These are phyloP conservation scores for Nomada fabriciana DNA, from an alignment of 2,888 invertebrate genomes.

Conservation along the genomic window DNA sequence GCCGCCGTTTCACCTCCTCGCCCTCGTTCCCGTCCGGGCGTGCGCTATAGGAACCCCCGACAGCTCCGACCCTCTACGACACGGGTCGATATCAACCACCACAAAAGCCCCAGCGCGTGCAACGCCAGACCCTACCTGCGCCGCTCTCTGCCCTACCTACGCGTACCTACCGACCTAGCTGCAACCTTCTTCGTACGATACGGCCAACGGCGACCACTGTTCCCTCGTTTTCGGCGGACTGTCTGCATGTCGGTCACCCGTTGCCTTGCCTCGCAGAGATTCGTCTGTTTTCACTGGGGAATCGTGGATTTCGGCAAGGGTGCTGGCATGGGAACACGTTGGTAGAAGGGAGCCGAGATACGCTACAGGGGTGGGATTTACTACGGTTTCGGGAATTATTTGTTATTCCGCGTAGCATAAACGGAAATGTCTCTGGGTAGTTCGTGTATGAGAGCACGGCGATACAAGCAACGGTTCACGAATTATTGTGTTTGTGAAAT, in stretches of 20 bases:
- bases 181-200: slow-evolving; percentile 30
- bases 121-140: slow-evolving; percentile 66
- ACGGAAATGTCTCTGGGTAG: too few species aligned
- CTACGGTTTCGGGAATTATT: too few species aligned
- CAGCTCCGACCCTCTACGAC: slow-evolving; percentile 79
- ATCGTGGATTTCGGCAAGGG: too few species aligned
- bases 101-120: slow-evolving; percentile 69
- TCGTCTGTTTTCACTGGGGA: neutral
- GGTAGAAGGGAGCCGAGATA: too few species aligned
- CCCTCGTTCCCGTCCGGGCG: slow-evolving; percentile 77
- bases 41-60: slow-evolving; percentile 77
- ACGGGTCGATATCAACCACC: slow-evolving; percentile 83
- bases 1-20: slow-evolving; percentile 33
- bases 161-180: slow-evolving; percentile 53
- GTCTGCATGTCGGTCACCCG: slow-evolving; percentile 44
- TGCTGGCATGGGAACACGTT: too few species aligned
- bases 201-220: neutral
- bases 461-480: too few species aligned
- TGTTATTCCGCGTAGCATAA: too few species aligned
- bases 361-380: too few species aligned
- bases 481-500: too few species aligned
- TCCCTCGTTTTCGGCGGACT: slow-evolving; percentile 24
- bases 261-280: neutral
- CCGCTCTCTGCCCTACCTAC: slow-evolving; percentile 48
- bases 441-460: too few species aligned